A percentile compares a stretch with the other conserved stretches of the same genome.
These are phyloP conservation scores for Cryptomyrus ogoouensis DNA, from an alignment of 2,113 vertebrate genomes.

Conservation along the genomic window DNA sequence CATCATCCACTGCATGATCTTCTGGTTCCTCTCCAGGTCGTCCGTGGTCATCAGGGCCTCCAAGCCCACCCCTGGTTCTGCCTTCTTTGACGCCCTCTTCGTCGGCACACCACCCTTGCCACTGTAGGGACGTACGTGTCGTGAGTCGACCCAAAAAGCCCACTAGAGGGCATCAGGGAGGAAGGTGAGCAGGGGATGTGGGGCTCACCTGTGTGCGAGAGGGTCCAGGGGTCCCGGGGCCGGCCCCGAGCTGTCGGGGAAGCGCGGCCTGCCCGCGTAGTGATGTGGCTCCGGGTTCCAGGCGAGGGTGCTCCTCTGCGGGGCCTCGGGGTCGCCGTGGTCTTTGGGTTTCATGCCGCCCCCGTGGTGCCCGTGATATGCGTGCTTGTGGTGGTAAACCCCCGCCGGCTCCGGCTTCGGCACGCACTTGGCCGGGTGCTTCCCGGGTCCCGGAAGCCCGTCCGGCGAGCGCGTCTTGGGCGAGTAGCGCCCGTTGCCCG, in stretches of 20 bases:
- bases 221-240: conserved; percentile 59
- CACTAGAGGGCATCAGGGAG: background rate
- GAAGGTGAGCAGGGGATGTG: background rate
- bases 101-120: conserved; percentile 72
- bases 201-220: conserved; percentile 71
- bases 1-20: conserved; percentile 96
- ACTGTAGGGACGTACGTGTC: conserved; percentile 47
- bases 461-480: conserved; percentile 81
- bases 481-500: conserved; percentile 75
- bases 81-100: conserved; percentile 75
- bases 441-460: conserved; percentile 57
- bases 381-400: conserved; percentile 66
- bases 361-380: conserved; percentile 69
- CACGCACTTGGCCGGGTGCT: conserved; percentile 57
- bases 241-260: conserved; percentile 63
- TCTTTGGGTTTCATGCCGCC: conserved; percentile 61
- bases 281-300: conserved; percentile 74
- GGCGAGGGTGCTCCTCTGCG: conserved; percentile 58
- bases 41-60: conserved; percentile 72
- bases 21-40: conserved; percentile 83
- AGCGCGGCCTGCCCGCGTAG: conserved; percentile 71
- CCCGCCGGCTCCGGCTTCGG: conserved; percentile 57
- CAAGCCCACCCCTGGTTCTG: conserved; percentile 62
- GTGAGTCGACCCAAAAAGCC: background rate
- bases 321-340: conserved; percentile 55